These are phyloP conservation scores for Emydoidea blandingii DNA, from an alignment of 2,797 vertebrate genomes.

Conservation along the genomic window DNA sequence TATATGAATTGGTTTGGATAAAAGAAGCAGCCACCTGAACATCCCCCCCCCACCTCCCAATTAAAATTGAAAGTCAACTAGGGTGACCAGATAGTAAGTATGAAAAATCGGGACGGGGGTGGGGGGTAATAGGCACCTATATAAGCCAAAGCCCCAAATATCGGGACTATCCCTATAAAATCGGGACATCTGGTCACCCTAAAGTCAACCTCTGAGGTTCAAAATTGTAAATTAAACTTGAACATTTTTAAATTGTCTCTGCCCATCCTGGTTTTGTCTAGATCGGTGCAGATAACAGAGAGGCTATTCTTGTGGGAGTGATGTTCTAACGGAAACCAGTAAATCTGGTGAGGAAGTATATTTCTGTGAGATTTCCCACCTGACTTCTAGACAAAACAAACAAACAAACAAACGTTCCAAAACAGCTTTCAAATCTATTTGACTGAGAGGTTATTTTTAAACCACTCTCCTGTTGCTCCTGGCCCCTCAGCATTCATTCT, in stretches of 20 bases:
- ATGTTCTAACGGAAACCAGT: not conserved
- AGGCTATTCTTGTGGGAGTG: not conserved
- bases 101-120: too few relatives aligned
- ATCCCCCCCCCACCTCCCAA: not conserved
- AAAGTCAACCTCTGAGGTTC: not conserved
- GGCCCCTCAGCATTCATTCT: not conserved
- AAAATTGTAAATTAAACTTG: not conserved
- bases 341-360: not conserved
- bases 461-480: fast-evolving
- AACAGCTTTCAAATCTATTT: not conserved
- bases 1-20: not conserved
- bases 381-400: fast-evolving
- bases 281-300: not conserved
- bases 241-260: not conserved
- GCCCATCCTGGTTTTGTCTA: not conserved
- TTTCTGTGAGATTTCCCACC: not conserved
- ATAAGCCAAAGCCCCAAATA: too few relatives aligned
- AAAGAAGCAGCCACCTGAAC: fast-evolving
- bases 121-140: too few relatives aligned
- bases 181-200: too few relatives aligned
- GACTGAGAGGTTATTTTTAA: not conserved
- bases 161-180: too few relatives aligned
- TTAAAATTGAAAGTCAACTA: not conserved
- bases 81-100: too few relatives aligned
- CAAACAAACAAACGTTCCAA: not conserved